Evolutionary conservation across 2,888 invertebrate genomes (phyloP).

Genomic region (Pollenia amentaria): DNA sequence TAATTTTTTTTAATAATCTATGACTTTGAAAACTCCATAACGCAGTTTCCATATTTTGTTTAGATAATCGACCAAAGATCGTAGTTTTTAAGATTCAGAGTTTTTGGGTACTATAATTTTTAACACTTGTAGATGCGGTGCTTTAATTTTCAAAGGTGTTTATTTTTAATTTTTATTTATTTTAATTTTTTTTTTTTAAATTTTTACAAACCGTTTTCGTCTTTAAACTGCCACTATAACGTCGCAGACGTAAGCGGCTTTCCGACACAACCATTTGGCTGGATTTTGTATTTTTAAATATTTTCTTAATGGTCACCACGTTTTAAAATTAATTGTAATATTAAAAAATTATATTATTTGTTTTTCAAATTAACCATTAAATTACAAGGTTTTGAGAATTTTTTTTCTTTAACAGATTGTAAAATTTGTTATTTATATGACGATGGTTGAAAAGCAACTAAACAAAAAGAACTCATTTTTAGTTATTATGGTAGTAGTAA

Average conservation of each 20-base stretch:
- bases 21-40: too few relatives aligned
- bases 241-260: constrained; percentile 81
- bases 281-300: constrained; percentile 74
- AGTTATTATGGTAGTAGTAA: constrained; percentile 21
- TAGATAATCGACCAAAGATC: too few relatives aligned
- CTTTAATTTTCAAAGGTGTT: too few relatives aligned
- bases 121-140: too few relatives aligned
- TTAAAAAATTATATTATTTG: background rate
- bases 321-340: constrained; percentile 47
- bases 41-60: too few relatives aligned
- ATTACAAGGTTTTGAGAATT: background rate
- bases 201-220: constrained; percentile 81
- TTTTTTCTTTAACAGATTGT: constrained; percentile 4
- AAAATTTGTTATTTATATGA: constrained; percentile 54
- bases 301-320: constrained; percentile 68
- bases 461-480: constrained; percentile 60
- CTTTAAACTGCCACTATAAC: constrained; percentile 81
- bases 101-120: too few relatives aligned
- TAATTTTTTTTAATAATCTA: too few relatives aligned
- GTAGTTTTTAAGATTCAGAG: too few relatives aligned
- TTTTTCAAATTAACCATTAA: background rate
- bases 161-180: background rate
- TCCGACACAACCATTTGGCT: constrained; percentile 82
- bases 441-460: constrained; percentile 73
- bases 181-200: background rate